Conservation (phyloP, 2,113 vertebrate genomes). For the Pomatostomus ruficeps region DNA sequence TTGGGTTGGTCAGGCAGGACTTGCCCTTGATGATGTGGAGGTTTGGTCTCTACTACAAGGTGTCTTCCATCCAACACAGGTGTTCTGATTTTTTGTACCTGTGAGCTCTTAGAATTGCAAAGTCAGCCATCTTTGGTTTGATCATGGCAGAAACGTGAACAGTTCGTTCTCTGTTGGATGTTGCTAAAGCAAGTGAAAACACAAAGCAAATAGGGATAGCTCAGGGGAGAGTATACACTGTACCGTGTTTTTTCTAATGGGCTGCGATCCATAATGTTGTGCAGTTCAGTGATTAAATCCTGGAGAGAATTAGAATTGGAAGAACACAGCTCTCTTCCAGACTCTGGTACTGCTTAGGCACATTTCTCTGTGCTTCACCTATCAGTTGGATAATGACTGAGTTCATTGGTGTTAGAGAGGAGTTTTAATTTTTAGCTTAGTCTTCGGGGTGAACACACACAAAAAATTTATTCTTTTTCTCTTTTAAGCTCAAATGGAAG, state of each 20-base stretch:
- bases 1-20: neutral
- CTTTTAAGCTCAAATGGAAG: neutral
- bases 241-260: neutral
- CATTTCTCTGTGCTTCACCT: neutral
- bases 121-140: neutral
- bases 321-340: neutral
- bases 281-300: neutral
- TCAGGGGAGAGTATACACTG: neutral
- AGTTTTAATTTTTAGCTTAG: neutral
- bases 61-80: neutral
- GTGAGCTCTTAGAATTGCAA: neutral
- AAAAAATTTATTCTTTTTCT: neutral
- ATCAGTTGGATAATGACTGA: neutral
- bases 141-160: neutral
- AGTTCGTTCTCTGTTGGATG: neutral
- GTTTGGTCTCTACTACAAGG: neutral
- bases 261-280: neutral
- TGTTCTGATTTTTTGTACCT: neutral
- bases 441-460: neutral
- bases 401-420: neutral
- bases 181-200: neutral
- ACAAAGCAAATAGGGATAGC: neutral
- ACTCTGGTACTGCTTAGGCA: neutral
- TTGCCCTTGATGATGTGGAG: neutral
- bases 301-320: neutral